phyloP scores from a whole-genome alignment of 2,113 vertebrate species.

The Condylura cristata region DNA sequence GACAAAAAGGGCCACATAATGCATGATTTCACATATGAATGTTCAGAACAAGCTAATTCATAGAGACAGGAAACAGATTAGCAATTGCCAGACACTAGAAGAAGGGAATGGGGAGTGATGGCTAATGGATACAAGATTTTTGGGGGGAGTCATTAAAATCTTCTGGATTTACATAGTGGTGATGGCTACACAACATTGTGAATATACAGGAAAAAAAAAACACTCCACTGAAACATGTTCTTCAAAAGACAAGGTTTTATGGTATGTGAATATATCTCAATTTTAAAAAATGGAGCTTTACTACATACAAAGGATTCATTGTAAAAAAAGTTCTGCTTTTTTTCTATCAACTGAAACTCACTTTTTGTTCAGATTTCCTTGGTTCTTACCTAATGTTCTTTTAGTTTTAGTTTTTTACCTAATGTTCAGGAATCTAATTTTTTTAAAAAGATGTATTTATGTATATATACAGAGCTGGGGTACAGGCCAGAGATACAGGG shows the following conservation, averaged over 20 bases:
- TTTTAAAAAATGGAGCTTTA: not conserved
- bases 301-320: not conserved
- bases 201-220: not conserved
- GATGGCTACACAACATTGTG: not conserved
- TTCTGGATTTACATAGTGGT: not conserved
- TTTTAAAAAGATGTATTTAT: too few relatives aligned
- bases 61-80: not conserved
- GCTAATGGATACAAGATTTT: not conserved
- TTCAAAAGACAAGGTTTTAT: not conserved
- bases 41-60: not conserved
- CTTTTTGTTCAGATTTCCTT: not conserved
- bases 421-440: not conserved
- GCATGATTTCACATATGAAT: constrained; percentile 1
- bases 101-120: too few relatives aligned
- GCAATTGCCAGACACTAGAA: not conserved
- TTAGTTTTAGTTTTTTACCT: not conserved
- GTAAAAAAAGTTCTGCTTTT: not conserved
- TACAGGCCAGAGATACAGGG: too few relatives aligned
- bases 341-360: not conserved
- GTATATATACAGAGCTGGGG: too few relatives aligned
- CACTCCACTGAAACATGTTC: not conserved
- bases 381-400: not conserved
- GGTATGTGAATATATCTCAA: not conserved
- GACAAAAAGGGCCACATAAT: not conserved
- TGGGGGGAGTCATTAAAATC: not conserved